Conservation (phyloP, 2,888 invertebrate species). For the Andrena trimmerana region DNA sequence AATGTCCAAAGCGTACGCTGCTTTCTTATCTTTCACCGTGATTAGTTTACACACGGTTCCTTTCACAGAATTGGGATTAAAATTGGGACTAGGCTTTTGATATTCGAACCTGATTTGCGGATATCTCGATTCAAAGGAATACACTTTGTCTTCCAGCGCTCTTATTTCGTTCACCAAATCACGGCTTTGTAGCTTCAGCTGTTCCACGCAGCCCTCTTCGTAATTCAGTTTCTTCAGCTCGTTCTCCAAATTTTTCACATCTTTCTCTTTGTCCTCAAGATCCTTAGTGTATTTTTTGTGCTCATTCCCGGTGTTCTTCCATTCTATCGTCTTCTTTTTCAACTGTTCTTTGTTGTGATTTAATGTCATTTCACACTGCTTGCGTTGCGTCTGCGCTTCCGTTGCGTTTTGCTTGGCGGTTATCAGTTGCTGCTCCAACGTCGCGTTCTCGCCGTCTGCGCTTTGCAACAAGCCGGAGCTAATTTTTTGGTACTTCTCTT, state of each 20-base stretch:
- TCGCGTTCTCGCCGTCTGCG: slow-evolving; percentile 92
- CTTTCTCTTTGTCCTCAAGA: slow-evolving; percentile 87
- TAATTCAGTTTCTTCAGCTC: slow-evolving; percentile 87
- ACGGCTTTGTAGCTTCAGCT: slow-evolving; percentile 86
- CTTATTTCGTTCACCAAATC: slow-evolving; percentile 87
- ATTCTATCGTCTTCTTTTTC: slow-evolving; percentile 88
- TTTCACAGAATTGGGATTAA: slow-evolving; percentile 88
- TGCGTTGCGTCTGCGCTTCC: slow-evolving; percentile 91
- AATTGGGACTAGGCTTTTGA: slow-evolving; percentile 91
- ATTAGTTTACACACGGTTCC: slow-evolving; percentile 94
- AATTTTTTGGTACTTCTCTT: slow-evolving; percentile 93
- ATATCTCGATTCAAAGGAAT: slow-evolving; percentile 87
- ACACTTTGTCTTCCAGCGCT: slow-evolving; percentile 86
- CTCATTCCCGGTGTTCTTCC: slow-evolving; percentile 89
- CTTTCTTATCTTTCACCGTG: slow-evolving; percentile 89
- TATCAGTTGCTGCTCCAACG: slow-evolving; percentile 96
- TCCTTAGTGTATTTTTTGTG: slow-evolving; percentile 89
- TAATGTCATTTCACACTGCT: slow-evolving; percentile 92
- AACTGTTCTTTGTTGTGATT: slow-evolving; percentile 88
- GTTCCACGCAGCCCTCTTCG: slow-evolving; percentile 87
- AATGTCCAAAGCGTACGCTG: slow-evolving; percentile 93
- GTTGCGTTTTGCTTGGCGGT: slow-evolving; percentile 92
- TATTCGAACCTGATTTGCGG: slow-evolving; percentile 90
- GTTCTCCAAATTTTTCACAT: slow-evolving; percentile 87
- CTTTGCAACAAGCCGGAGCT: slow-evolving; percentile 93